Conservation (phyloP, 2,797 vertebrate genomes). For the Kryptolebias ocellatus region DNA sequence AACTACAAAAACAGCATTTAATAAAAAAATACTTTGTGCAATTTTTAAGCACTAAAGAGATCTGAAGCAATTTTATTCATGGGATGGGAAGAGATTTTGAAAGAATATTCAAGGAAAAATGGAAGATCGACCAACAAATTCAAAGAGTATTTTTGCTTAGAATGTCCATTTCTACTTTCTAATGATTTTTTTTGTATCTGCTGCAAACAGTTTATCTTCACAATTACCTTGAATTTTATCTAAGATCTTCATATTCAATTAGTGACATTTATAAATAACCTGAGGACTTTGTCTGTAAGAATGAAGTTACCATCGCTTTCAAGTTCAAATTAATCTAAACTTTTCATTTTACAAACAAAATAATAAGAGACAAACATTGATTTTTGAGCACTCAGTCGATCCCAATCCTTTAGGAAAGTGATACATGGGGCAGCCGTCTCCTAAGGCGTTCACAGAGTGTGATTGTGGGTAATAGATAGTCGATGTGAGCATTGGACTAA, state of each 20-base stretch:
- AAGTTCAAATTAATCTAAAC: conserved; percentile 20
- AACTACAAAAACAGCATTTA: neutral
- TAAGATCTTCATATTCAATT: neutral
- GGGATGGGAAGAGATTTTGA: too few relatives aligned
- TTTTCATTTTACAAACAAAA: conserved; percentile 43
- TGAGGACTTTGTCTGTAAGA: neutral
- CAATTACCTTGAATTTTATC: neutral
- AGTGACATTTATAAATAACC: neutral
- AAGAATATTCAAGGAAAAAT: too few relatives aligned
- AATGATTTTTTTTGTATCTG: too few relatives aligned
- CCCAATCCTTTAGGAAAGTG: conserved; percentile 18
- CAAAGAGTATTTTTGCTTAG: too few relatives aligned
- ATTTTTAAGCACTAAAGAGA: too few relatives aligned
- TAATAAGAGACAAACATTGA: conserved; percentile 39
- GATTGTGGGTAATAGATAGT: conserved; percentile 59
- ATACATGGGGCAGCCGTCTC: conserved; percentile 29
- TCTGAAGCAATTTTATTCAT: too few relatives aligned
- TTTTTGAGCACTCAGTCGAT: conserved; percentile 21
- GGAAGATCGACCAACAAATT: too few relatives aligned
- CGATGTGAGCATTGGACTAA: conserved; percentile 38
- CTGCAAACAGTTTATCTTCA: too few relatives aligned
- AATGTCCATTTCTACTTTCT: too few relatives aligned
- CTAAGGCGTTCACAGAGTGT: conserved; percentile 39
- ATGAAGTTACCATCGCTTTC: neutral
- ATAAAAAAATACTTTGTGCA: neutral